Evolutionary conservation across 2,113 vertebrate genomes (phyloP), one percentile per base, ranked within the genome.

Genomic region (Nibea albiflora): DNA sequence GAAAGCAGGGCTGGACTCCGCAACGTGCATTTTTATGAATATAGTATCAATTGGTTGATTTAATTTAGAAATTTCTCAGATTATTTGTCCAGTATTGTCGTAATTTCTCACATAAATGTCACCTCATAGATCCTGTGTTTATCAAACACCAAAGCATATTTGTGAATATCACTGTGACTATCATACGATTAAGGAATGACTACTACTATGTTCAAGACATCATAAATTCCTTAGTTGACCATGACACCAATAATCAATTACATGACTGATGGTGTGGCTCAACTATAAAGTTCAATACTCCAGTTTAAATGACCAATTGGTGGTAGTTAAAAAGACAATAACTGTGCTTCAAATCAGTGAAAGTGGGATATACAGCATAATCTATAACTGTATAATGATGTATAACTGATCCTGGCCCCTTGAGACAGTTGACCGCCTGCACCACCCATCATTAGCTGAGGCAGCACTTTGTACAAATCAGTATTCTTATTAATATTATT

Each of bases 321-420:
- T 57, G 20, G 58, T 2, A n/a, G 58, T 49, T 50, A 56, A 82
- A 56, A 28, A n/a, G n/a, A 63, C 35, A n/a, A 70, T 70, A 47
- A 63, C 56, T 63, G 71, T 26, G 46, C 31, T 76, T 52, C 28
- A 69, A 52, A 68, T 69, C 54, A 69, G 56, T 4, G 26, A 20
- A 60, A 50, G 63, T 77, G 53, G 14, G 39, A 57, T 58, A n/a
- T 46, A 39, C 26, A 39, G 28, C 16, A 50, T 50, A 39, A 50
- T 26, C 24, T 26, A 70, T 70, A 47, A 63, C 56, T 63, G 71
- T 26, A 50, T 50, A 39, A 50, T 4, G 24, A 19, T 57, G 16
- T 3, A 76, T 67, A 16, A 35, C 42, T 24, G 53, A 67, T 67
- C 63, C 10, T 3, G 3, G 26, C 8, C 53, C 28, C 24, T 31